Conservation (phyloP, 2,113 vertebrate genomes). For the Xenopus borealis region DNA sequence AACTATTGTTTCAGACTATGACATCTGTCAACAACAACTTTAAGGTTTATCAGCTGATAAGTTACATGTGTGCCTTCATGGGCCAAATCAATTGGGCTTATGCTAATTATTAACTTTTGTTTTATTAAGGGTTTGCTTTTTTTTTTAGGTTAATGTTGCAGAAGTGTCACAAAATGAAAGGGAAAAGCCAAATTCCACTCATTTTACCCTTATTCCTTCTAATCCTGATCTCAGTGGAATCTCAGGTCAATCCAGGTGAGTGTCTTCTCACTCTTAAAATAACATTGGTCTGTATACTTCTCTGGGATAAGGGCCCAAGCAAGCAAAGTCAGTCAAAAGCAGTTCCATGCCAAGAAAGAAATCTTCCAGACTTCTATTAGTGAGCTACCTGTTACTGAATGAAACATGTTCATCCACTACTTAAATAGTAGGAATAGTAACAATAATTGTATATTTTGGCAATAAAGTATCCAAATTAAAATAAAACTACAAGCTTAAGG, state of each 20-base stretch:
- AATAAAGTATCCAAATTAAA: too few species aligned
- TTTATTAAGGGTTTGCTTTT: too few species aligned
- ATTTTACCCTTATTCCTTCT: slow-evolving; percentile 10
- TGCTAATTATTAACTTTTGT: too few species aligned
- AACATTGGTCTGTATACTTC: not conserved
- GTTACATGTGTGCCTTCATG: too few species aligned
- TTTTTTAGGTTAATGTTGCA: slow-evolving; percentile 3
- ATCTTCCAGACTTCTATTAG: not conserved
- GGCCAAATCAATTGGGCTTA: too few species aligned
- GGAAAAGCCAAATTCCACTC: slow-evolving; percentile 4
- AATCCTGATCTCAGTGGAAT: slow-evolving; percentile 22
- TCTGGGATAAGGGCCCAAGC: slow-evolving; percentile 2
- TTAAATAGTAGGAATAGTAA: too few species aligned
- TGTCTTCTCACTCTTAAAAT: not conserved
- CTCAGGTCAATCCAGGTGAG: slow-evolving; percentile 42
- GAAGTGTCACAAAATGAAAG: slow-evolving; percentile 7
- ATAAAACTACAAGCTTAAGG: too few species aligned
- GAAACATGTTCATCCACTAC: too few species aligned
- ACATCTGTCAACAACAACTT: too few species aligned
- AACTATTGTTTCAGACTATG: too few species aligned
- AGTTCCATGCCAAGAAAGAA: not conserved
- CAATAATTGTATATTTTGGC: too few species aligned
- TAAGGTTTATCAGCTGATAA: too few species aligned
- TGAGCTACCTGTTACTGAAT: not conserved
- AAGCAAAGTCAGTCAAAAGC: not conserved